These are phyloP conservation scores for Cepphus grylle DNA, from an alignment of 2,113 vertebrate species.

Conservation along the genomic window DNA sequence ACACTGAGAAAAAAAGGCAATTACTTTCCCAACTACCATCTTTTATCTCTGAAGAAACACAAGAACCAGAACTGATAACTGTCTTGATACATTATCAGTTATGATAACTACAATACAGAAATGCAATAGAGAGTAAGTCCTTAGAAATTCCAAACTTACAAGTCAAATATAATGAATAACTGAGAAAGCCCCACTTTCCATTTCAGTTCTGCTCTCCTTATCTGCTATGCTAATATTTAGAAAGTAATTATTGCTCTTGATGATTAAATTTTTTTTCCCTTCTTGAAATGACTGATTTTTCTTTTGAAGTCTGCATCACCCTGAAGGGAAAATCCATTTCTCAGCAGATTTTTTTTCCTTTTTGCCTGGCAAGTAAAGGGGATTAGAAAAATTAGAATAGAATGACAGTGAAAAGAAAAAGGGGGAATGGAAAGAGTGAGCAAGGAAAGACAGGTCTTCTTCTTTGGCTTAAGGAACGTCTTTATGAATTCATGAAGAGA, in stretches of 20 bases:
- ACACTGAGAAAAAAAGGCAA: not conserved
- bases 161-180: constrained; percentile 4
- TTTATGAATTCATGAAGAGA: not conserved
- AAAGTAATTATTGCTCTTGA: constrained; percentile 64
- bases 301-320: constrained; percentile 61
- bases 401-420: constrained; percentile 14
- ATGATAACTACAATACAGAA: constrained; percentile 5
- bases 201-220: constrained; percentile 51
- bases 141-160: constrained; percentile 3
- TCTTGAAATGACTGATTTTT: constrained; percentile 51
- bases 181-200: not conserved
- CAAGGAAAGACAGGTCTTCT: not conserved
- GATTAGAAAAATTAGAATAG: constrained; percentile 26
- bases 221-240: constrained; percentile 57
- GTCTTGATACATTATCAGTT: not conserved
- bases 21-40: constrained; percentile 2
- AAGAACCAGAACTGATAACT: constrained; percentile 27
- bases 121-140: not conserved
- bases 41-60: constrained; percentile 23
- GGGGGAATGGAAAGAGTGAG: not conserved
- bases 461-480: not conserved
- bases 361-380: constrained; percentile 23
- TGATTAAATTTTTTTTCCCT: constrained; percentile 38
- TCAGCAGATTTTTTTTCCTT: constrained; percentile 8
- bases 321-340: constrained; percentile 53